Conservation (phyloP, 2,113 vertebrate genomes). For the Albula goreensis region DNA sequence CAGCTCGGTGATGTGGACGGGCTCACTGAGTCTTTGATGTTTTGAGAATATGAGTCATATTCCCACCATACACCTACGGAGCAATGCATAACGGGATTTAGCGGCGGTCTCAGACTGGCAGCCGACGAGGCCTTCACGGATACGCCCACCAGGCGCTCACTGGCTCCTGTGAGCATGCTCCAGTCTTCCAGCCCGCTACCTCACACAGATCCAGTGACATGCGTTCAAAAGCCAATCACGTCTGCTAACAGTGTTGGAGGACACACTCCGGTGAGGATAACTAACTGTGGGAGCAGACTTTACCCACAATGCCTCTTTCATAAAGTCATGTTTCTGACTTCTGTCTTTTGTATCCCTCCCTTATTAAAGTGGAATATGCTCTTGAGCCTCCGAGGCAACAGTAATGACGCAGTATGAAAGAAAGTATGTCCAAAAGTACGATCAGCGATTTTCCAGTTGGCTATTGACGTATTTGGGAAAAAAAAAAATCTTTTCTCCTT, state of each 20-base stretch:
- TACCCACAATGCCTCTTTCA: background rate
- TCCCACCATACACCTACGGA: background rate
- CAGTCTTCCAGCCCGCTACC: background rate
- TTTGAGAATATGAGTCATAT: conserved; percentile 2
- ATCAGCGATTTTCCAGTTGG: background rate
- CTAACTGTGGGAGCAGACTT: background rate
- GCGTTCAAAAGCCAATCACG: background rate
- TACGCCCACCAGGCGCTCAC: background rate
- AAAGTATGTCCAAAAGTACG: background rate
- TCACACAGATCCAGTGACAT: background rate
- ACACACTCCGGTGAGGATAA: background rate
- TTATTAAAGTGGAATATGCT: no score
- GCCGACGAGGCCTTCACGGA: conserved; percentile 2
- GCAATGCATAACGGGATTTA: background rate
- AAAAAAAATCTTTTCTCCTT: background rate
- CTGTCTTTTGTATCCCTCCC: background rate
- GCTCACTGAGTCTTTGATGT: background rate
- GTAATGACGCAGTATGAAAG: background rate
- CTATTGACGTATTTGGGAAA: background rate
- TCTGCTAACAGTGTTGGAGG: background rate
- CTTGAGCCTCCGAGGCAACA: background rate
- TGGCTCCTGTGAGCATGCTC: background rate
- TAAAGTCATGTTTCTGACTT: background rate
- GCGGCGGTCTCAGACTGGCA: background rate
- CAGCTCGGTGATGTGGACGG: background rate